Evolutionary conservation across 2,797 vertebrate species (phyloP), one percentile per base, ranked within the genome.

Genomic region (Falco concolor): DNA sequence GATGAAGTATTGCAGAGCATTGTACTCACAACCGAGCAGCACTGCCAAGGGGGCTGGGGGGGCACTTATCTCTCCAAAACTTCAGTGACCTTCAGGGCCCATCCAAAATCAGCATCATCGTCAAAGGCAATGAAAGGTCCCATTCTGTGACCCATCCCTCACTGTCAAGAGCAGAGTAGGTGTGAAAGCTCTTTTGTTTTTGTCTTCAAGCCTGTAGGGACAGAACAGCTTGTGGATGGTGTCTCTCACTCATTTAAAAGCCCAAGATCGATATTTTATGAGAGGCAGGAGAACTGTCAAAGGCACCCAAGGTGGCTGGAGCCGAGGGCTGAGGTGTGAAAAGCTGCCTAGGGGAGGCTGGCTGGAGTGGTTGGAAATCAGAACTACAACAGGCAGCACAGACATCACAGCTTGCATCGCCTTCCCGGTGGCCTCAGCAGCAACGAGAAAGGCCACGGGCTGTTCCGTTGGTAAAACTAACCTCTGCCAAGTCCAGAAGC

Each of bases 381-480:
- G 38, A 1, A 44, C 54, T 25, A 12, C 7, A 25, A 20, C 12
- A 42, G 27, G 52, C 20, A 75, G 25, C 21, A 19, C 4, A 67
- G 49, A 40, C 24, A 50, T 30, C n/a, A 10, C 21, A 25, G 16
- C 38, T 50, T 1, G 0, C 1, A 7, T 36, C 50, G 40, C 25
- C 30, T 70, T 65, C 45, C 52, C 63, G 42, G 23, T 13, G 19
- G 20, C 25, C 47, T 34, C 11, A 11, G n/a, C 36, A 40, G 12
- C 54, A 56, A 9, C 4, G 12, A 40, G 50, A 28, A 53, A 47
- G 30, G 30, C 10, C 7, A 30, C 14, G 12, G 5, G 7, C 54
- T 45, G 32, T 6, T 85, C 67, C n/a, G 9, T 12, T 18, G 47
- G 30, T 38, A 30, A 54, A 76, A 70, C 6, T 15, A 60, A 22